Base-by-base conservation (phyloP, 2,888 invertebrate species). In the Barypeithes pellucidus region DNA sequence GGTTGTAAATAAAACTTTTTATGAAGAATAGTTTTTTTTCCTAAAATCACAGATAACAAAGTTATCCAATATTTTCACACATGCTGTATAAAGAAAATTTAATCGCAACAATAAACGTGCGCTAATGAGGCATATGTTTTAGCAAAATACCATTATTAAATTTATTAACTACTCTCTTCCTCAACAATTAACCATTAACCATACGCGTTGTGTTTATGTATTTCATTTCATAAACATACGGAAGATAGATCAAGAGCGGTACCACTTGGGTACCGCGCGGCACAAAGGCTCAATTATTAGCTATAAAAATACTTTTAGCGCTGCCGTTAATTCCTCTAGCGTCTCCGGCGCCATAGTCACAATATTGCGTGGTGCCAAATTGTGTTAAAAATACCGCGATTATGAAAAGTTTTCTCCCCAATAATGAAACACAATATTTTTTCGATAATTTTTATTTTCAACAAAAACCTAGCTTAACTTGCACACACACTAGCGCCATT, bases 271-370 rank as follows among this genome's bases (percentile, higher is more conserved):
- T 33, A 33, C 50, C 33, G 63, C 50, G 3, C 50, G 9, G 33
- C 63, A 63, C 63, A 63, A 63, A 63, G 50, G 3, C 33, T 29
- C 63, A 57, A n/a, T 57, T 57, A 57, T 16, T 33, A 33, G 54
- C 63, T 63, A 63, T 63, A 63, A 63, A 63, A 63, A 63, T 63
- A 63, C 63, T 63, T 63, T 63, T 63, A 63, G 63, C 50, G 33
- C 63, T 11, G 50, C 22, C 1, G 63, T 63, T 47, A 63, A 63
- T 63, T 16, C 63, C 33, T 47, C 12, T 33, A 33, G 63, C 14
- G 36, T 50, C 29, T 29, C 1, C 29, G 29, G 5, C 29, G 29
- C 9, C 8, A 29, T 9, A 1, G 29, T 1, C 29, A 29, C 7
- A 29, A 29, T 7, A 2, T 29, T 9, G 29, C 29, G 29, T 9